Evolutionary conservation across 2,888 invertebrate genomes (phyloP), one percentile per base, ranked within the genome.

Genomic region (Habroteleia sp.): DNA sequence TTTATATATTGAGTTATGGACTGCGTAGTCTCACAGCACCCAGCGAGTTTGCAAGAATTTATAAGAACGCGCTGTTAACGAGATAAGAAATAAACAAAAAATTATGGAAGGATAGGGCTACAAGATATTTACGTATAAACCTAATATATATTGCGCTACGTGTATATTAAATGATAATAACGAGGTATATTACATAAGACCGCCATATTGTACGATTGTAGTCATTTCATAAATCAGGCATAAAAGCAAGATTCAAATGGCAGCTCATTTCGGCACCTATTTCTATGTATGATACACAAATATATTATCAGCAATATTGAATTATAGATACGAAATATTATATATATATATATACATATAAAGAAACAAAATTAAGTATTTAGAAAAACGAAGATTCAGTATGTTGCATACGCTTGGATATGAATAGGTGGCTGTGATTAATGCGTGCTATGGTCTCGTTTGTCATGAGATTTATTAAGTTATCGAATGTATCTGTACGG

Each of bases 1-100:
- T 86, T 86, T 86, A 85, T 86, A 85, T 86, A 86, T 84, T 86
- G 77, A 84, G 84, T 85, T 85, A 84, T 62, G 80, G 81, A 83
- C 79, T 77, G 65, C 60, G 66, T 56, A 76, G 71, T 72, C 66
- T 73, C 63, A 73, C 33, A 48, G 62, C 74, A 54, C 37, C 73
- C 44, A 52, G 75, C 74, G 69, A 79, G 66, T 68, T 52, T 65
- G 68, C 31, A 31, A 46, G 46, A 68, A 50, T 60, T 63, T 39
- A 14, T 23, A 62, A 66, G 54, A 29, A 37, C 42, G 37, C 48
- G 42, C 41, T 35, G 52, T 48, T 46, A 39, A 66, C 14, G 41
- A 54, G 31, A 48, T 44, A 58, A 13, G 31, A 41, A 23, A 13
- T 1, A 46, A 20, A 42, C 8, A 20, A 13, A 27, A 41, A 44